phyloP scores from a whole-genome alignment of 2,113 vertebrate genomes.

The Plectropomus leopardus region DNA sequence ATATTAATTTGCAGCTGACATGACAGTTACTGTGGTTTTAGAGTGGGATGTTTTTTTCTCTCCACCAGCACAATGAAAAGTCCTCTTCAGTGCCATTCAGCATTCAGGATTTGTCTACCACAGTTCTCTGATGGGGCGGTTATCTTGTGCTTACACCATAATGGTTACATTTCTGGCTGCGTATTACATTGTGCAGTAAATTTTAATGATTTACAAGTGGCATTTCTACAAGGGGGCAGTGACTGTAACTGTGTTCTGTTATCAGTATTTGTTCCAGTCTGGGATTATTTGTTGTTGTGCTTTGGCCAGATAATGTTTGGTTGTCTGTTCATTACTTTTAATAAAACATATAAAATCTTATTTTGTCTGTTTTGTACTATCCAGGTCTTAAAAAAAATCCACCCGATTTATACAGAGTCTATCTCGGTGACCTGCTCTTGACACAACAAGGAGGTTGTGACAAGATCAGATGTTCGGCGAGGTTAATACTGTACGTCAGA shows the following conservation, averaged over 20 bases:
- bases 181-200: not conserved
- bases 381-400: not conserved
- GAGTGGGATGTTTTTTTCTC: not conserved
- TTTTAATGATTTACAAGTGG: not conserved
- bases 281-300: slow-evolving; percentile 41
- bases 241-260: not conserved
- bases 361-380: not conserved
- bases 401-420: not conserved
- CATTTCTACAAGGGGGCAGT: slow-evolving; percentile 1
- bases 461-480: slow-evolving; percentile 13
- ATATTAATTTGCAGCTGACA: not conserved
- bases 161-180: not conserved
- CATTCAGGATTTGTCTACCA: not conserved
- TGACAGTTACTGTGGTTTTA: not conserved
- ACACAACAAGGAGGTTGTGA: slow-evolving; percentile 18
- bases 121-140: not conserved
- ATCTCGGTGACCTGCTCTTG: not conserved
- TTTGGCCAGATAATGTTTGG: slow-evolving; percentile 37
- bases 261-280: slow-evolving; percentile 32
- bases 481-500: not conserved
- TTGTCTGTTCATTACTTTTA: slow-evolving; percentile 50
- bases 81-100: not conserved
- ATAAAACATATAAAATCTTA: slow-evolving; percentile 41
- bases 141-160: not conserved
- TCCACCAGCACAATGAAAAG: not conserved